A percentile compares a stretch with the other conserved stretches of the same genome.
phyloP scores from a whole-genome alignment of 1,140 invertebrate genomes.

The Brachionus angularis region DNA sequence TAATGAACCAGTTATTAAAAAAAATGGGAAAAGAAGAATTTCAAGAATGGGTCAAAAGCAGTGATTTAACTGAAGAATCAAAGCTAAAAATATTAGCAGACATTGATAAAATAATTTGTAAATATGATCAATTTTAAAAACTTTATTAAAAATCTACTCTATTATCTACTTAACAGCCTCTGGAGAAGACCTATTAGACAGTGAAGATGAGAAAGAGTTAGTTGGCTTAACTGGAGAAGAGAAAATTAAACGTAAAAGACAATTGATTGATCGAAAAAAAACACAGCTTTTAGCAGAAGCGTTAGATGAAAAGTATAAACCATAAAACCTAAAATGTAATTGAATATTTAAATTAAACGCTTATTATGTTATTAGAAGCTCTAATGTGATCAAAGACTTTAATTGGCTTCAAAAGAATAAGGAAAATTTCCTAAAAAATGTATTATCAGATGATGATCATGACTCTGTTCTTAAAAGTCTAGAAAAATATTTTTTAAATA shows the following conservation, averaged over 20 bases:
- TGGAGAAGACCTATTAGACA: slow-evolving; percentile 24
- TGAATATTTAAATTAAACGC: background rate
- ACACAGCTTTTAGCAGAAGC: too few relatives aligned
- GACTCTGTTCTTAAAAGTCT: background rate
- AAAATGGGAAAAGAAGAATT: slow-evolving; percentile 41
- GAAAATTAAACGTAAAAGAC: background rate
- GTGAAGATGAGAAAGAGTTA: slow-evolving; percentile 34
- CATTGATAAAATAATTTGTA: slow-evolving; percentile 18
- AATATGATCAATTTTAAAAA: background rate
- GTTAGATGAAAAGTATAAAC: background rate
- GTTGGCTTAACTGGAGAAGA: slow-evolving; percentile 23
- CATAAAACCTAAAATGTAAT: background rate
- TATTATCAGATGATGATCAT: background rate
- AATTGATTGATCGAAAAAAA: slow-evolving; percentile 34
- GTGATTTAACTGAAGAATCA: slow-evolving; percentile 36
- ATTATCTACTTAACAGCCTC: background rate
- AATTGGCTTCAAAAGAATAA: slow-evolving; percentile 36
- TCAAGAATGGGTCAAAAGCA: slow-evolving; percentile 28
- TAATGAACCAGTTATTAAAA: slow-evolving; percentile 37
- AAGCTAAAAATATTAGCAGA: slow-evolving; percentile 23
- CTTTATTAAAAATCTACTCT: background rate
- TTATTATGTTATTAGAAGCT: background rate
- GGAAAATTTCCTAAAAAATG: background rate
- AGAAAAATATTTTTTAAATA: background rate
- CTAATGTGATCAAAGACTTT: slow-evolving; percentile 1